These are phyloP conservation scores for Hemibagrus guttatus DNA, from an alignment of 2,797 vertebrate species.

Conservation along the genomic window DNA sequence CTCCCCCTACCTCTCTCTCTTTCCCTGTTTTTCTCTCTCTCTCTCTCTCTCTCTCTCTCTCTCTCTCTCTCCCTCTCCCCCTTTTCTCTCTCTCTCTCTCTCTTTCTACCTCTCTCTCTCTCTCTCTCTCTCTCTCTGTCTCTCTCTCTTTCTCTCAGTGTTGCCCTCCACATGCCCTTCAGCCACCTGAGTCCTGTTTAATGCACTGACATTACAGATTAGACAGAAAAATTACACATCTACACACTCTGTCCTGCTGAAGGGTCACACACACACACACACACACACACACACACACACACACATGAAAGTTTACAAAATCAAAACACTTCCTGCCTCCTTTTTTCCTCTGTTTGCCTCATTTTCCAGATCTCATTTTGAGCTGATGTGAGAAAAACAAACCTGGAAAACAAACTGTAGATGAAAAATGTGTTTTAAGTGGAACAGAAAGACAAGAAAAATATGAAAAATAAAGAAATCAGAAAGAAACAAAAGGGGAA, in stretches of 20 bases:
- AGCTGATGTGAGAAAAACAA: not conserved
- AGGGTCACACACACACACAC: not conserved
- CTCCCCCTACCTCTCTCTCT: slow-evolving; percentile 50
- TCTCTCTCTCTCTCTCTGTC: not conserved
- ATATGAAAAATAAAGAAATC: not conserved
- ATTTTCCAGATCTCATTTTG: too few species aligned
- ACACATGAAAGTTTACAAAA: too few species aligned
- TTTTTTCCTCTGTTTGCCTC: too few species aligned
- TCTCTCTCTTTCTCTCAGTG: slow-evolving; percentile 7
- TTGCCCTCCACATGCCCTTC: slow-evolving; percentile 37
- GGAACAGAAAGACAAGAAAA: not conserved
- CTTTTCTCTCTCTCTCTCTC: slow-evolving; percentile 41
- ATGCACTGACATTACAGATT: slow-evolving; percentile 31
- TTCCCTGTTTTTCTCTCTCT: not conserved
- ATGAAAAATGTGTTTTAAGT: not conserved
- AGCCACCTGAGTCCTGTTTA: slow-evolving; percentile 17
- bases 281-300: too few species aligned
- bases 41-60: not conserved
- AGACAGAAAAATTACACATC: slow-evolving; percentile 18
- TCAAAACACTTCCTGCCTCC: too few species aligned
- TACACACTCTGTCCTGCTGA: not conserved
- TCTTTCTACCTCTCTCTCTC: not conserved
- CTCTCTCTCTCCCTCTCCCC: slow-evolving; percentile 44
- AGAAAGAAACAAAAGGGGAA: not conserved
- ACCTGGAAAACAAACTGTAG: not conserved